Base-by-base conservation (phyloP, 1,140 invertebrate genomes). In the Artemia franciscana region DNA sequence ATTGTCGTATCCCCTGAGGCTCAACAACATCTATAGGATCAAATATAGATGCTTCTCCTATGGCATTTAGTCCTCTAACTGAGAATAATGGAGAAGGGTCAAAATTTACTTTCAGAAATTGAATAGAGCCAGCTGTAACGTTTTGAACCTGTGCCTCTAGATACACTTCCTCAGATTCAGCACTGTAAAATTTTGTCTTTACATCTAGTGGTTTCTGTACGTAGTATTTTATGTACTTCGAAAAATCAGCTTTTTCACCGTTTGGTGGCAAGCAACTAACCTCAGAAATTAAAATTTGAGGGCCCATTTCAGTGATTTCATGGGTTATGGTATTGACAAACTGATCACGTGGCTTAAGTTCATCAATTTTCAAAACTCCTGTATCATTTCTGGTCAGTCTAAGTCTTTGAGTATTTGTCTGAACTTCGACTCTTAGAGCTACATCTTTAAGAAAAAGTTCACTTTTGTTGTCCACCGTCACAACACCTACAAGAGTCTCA, bases 101-200 rank as follows among this genome's bases (percentile, higher is more conserved):
- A 58, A 97, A 75, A 28, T 83, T 80, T 4, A 96, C 89, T 77
- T 86, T 88, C 74, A 95, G 91, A 67, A 95, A 79, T 69, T 84
- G 89, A 68, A 97, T 91, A 23, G 89, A 84, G 2, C 83, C 81
- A 59, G 82, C 79, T 57, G 91, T 95, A 57, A 91, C 86, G 74
- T 97, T 97, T 74, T 95, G 88, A 63, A 97, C 88, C 76, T 95
- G 90, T 5, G 92, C 92, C 76, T 98, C 94, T 66, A 98, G 74
- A 74, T 91, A 97, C 5, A 97, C 88, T 78, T 98, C 92, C 79
- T 94, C 90, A 64, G 86, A 89, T 81, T 96, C 91, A 18, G 88
- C 86, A 80, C 93, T 94, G 71, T 91, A 96, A 74, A 97, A 95
- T 71, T 98, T 97, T 3, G 93, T 98, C 76, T 96, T 94, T 0